These are phyloP conservation scores for Brachirus orientalis DNA, from an alignment of 2,113 vertebrate species.

Conservation along the genomic window DNA sequence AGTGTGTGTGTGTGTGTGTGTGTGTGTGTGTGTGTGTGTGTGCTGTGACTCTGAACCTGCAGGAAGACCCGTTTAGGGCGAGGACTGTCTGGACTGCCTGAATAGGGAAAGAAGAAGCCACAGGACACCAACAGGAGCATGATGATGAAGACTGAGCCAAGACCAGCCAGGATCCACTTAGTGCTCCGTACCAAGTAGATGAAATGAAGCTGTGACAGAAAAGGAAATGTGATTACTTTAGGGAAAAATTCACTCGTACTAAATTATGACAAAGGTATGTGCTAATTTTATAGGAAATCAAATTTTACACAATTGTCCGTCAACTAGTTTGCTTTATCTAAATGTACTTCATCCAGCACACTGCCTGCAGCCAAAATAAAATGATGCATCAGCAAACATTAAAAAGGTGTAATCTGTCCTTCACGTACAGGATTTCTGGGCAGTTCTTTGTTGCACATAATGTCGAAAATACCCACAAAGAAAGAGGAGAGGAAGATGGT, in stretches of 20 bases:
- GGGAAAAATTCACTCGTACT: too few species aligned
- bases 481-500: constrained; percentile 91
- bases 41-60: constrained; percentile 83
- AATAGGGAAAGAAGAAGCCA: constrained; percentile 93
- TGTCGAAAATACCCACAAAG: constrained; percentile 86
- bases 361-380: too few species aligned
- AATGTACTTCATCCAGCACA: too few species aligned
- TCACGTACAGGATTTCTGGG: too few species aligned
- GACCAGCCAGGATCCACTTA: constrained; percentile 84
- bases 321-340: too few species aligned
- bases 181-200: constrained; percentile 91
- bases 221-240: constrained; percentile 1
- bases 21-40: not conserved
- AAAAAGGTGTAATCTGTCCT: too few species aligned
- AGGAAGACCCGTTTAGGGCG: constrained; percentile 93
- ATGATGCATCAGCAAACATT: too few species aligned
- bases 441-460: too few species aligned
- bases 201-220: constrained; percentile 88
- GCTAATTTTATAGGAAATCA: too few species aligned
- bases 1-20: not conserved
- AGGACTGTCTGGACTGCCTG: constrained; percentile 83
- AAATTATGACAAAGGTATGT: too few species aligned
- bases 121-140: constrained; percentile 88
- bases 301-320: too few species aligned
- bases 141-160: constrained; percentile 83